A percentile compares a stretch with the other conserved stretches of the same genome.
Conservation (phyloP, 2,113 vertebrate genomes). For the Aphyosemion australe region DNA sequence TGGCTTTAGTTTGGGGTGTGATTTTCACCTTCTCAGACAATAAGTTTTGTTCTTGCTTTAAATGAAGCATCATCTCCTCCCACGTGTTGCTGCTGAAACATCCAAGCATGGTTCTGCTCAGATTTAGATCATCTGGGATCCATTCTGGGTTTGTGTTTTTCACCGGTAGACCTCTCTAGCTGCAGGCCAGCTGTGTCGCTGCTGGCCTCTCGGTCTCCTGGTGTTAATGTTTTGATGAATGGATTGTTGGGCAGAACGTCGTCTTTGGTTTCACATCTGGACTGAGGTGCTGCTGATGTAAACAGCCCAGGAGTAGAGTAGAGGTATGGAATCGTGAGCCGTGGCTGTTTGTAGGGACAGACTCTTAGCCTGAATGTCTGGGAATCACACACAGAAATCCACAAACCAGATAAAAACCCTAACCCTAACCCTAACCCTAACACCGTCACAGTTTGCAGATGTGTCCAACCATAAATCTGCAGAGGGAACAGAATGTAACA, state of each 20-base stretch:
- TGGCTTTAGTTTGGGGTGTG: too few relatives aligned
- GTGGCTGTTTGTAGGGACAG: not conserved
- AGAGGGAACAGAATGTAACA: too few relatives aligned
- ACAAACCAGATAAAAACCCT: too few relatives aligned
- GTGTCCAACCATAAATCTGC: too few relatives aligned
- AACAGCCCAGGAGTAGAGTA: conserved; percentile 14
- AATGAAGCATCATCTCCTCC: not conserved
- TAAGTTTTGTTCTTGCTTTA: conserved; percentile 3
- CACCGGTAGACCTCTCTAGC: conserved; percentile 7
- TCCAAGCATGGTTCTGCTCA: too few relatives aligned
- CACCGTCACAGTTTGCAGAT: too few relatives aligned
- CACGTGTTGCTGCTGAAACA: too few relatives aligned
- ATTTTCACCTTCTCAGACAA: not conserved
- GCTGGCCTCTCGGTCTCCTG: not conserved
- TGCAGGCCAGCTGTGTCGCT: conserved; percentile 14
- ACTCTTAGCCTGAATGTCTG: too few relatives aligned
- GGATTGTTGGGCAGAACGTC: conserved; percentile 1
- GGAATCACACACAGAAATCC: too few relatives aligned
- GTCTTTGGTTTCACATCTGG: conserved; percentile 33
- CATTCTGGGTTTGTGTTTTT: conserved; percentile 30
- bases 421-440: too few relatives aligned
- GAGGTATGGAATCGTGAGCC: not conserved
- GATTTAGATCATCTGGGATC: conserved; percentile 49
- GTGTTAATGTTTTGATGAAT: conserved; percentile 11
- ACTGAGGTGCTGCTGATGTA: conserved; percentile 11